These are phyloP conservation scores for Nerophis ophidion DNA, from an alignment of 2,113 vertebrate species.

Conservation along the genomic window DNA sequence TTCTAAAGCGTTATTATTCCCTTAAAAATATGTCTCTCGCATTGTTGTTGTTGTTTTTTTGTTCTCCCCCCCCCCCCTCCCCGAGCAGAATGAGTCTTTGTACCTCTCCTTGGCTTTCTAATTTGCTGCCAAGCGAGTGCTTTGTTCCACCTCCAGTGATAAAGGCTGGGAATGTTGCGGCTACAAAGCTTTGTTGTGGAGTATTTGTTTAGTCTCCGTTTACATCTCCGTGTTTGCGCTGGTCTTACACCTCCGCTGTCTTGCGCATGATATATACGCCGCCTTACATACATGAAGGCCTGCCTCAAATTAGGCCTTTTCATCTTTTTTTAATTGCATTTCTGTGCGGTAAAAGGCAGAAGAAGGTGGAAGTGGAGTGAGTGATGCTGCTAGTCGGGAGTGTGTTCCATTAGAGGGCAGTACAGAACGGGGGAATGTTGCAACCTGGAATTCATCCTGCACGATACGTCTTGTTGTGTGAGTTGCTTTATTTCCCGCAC, in stretches of 20 bases:
- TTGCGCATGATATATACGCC: slow-evolving; percentile 45
- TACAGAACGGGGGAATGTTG: slow-evolving; percentile 71
- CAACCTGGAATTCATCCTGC: slow-evolving; percentile 64
- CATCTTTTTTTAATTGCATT: slow-evolving; percentile 50
- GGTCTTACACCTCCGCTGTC: slow-evolving; percentile 47
- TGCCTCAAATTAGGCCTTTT: slow-evolving; percentile 47
- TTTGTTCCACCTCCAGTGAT: slow-evolving; percentile 74
- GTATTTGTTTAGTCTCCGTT: slow-evolving; percentile 71
- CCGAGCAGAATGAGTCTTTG: slow-evolving; percentile 70
- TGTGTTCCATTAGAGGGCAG: slow-evolving; percentile 63
- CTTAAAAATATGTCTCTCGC: slow-evolving; percentile 72
- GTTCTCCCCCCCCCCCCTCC: slow-evolving; percentile 47
- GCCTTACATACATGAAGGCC: slow-evolving; percentile 34
- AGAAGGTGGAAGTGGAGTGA: slow-evolving; percentile 40
- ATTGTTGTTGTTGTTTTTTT: slow-evolving; percentile 68
- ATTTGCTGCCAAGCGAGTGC: slow-evolving; percentile 71
- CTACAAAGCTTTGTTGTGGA: slow-evolving; percentile 69
- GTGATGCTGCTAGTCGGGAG: slow-evolving; percentile 24
- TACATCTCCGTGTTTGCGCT: slow-evolving; percentile 65
- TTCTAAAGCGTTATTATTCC: slow-evolving; percentile 72
- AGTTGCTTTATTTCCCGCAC: slow-evolving; percentile 50
- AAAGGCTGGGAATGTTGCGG: slow-evolving; percentile 65
- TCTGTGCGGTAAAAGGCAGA: slow-evolving; percentile 48
- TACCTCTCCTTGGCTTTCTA: slow-evolving; percentile 70
- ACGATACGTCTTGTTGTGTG: slow-evolving; percentile 51